Base-by-base conservation (phyloP, 2,888 invertebrate species). In the Leptopilina drosophilae region DNA sequence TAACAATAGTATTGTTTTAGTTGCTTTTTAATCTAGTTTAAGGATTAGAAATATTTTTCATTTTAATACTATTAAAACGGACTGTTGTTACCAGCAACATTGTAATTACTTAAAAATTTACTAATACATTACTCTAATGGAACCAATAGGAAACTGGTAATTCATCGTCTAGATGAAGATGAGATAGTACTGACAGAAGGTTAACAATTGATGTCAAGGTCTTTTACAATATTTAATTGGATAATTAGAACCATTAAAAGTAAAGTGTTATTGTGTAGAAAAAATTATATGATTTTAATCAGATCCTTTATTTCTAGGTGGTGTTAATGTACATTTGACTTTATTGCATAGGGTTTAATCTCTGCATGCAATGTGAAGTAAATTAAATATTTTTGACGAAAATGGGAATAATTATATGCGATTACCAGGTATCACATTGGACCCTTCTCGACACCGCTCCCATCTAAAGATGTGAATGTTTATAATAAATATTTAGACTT, bases 371-470 rank as follows among this genome's bases (percentile, higher is more conserved):
- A 80, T 77, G 69, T 80, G 77, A 80, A 82, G 59, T 67, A 77
- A 78, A 77, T 64, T 77, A 69, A 66, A 76, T 79, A 81, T 77
- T 56, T 65, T 56, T 80, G 89, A 89, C 88, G 89, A 88, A 91
- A 88, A 90, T 91, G 90, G 91, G 91, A 90, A 86, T 90, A 84
- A 87, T 88, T 86, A 89, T 86, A 91, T 90, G 91, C 90, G 90
- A 91, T 90, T 91, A 91, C 91, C 91, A 91, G 91, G 91, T 88
- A 91, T 91, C 91, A 91, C 90, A 87, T 86, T 81, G 84, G 85
- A 88, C 87, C 87, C 87, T 88, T 91, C 91, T 90, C 88, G 90
- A 88, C 89, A 90, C 89, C 91, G 90, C 89, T 91, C 90, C 89
- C 84, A 42, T 69, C 76, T 20, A 76, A 80, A 33, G n/a, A 56